These are phyloP conservation scores for Dorcus hopei DNA, from an alignment of 2,888 invertebrate species.

Conservation along the genomic window DNA sequence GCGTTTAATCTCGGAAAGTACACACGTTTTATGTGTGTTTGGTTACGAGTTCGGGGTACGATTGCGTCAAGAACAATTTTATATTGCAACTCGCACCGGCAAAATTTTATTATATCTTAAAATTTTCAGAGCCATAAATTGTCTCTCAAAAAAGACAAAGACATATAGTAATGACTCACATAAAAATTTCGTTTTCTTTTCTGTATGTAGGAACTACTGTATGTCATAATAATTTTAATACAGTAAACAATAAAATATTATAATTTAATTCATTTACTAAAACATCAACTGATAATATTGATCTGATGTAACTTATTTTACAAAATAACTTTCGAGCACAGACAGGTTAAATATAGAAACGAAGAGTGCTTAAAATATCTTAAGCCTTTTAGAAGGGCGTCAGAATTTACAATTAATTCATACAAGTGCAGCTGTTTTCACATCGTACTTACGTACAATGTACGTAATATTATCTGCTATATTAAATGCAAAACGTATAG, in stretches of 20 bases:
- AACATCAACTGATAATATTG: no score
- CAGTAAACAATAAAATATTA: no score
- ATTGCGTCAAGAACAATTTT: no score
- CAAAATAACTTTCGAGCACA: no score
- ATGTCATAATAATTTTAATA: no score
- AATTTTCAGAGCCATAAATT: conserved; percentile 28
- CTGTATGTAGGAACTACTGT: conserved; percentile 17
- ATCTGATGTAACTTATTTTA: not conserved
- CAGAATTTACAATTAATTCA: conserved; percentile 21
- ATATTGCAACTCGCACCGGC: no score
- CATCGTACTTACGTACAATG: conserved; percentile 7
- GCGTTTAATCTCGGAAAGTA: no score
- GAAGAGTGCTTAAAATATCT: no score
- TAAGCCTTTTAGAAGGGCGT: conserved; percentile 15
- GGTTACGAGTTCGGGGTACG: no score
- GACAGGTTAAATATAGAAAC: no score
- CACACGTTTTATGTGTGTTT: no score
- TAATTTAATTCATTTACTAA: no score
- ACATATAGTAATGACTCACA: conserved; percentile 27
- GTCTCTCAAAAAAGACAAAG: conserved; percentile 26
- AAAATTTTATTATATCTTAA: not conserved
- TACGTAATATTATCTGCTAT: conserved; percentile 3
- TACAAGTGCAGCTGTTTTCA: conserved; percentile 19
- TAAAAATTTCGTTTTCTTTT: conserved; percentile 22
- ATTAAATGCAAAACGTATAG: conserved; percentile 16